phyloP scores from a whole-genome alignment of 2,888 invertebrate genomes.

The Cephus runcator region DNA sequence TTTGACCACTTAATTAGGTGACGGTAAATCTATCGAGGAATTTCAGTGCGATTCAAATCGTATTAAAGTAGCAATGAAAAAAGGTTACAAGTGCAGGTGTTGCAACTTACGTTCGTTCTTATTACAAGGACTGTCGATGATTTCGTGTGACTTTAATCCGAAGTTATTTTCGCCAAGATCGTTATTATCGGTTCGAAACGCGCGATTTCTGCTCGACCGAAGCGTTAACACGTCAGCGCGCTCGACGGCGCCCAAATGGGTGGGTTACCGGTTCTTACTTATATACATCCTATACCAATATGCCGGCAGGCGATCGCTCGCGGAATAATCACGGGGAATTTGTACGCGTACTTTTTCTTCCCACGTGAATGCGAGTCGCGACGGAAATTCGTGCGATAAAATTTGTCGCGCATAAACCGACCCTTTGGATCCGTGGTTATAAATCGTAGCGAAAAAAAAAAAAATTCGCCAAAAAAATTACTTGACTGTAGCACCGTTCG shows the following conservation, averaged over 20 bases:
- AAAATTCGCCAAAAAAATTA: neutral
- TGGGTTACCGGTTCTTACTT: neutral
- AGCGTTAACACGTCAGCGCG: neutral
- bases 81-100: neutral
- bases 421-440: neutral
- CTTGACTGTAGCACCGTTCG: neutral
- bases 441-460: neutral
- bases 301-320: neutral
- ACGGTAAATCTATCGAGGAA: neutral
- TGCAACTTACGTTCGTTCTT: neutral
- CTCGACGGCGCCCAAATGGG: neutral
- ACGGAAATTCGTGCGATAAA: conserved; percentile 3
- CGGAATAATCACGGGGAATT: neutral
- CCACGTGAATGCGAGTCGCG: neutral
- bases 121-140: neutral
- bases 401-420: conserved; percentile 1
- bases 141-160: neutral
- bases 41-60: neutral
- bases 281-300: neutral
- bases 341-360: neutral
- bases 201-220: neutral
- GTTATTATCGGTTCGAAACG: neutral
- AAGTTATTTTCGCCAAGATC: neutral
- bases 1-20: neutral
- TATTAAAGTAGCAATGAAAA: neutral